phyloP scores from a whole-genome alignment of 2,888 invertebrate genomes.

The Amitus sp. region DNA sequence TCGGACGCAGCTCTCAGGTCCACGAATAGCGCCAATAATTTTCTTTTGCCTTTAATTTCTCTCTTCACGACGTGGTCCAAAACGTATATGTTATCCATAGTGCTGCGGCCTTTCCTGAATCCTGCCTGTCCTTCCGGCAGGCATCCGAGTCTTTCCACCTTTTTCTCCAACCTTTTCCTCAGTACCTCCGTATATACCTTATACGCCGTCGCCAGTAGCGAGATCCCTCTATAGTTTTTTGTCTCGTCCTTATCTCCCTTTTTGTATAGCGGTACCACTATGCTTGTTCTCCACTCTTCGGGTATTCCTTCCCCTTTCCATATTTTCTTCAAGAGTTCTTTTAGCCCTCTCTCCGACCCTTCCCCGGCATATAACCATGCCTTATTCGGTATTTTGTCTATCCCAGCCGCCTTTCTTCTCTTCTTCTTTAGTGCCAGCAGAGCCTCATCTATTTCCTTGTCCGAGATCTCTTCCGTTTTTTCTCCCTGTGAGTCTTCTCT shows the following conservation, averaged over 20 bases:
- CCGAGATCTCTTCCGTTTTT: too few relatives aligned
- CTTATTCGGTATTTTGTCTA: constrained; percentile 30
- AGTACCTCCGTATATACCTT: constrained; percentile 36
- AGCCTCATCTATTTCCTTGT: constrained; percentile 14
- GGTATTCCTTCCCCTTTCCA: constrained; percentile 32
- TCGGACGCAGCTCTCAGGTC: constrained; percentile 41
- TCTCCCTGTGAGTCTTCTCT: too few relatives aligned
- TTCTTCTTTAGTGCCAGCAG: neutral
- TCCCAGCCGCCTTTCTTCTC: constrained; percentile 29
- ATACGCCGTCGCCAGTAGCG: constrained; percentile 31
- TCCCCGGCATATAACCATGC: constrained; percentile 20
- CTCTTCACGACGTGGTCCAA: constrained; percentile 22
- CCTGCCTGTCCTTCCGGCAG: constrained; percentile 33
- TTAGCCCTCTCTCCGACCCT: too few relatives aligned
- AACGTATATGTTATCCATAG: constrained; percentile 31
- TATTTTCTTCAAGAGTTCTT: constrained; percentile 6
- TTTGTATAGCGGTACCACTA: constrained; percentile 34
- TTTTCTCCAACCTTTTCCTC: constrained; percentile 23
- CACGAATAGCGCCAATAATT: constrained; percentile 21
- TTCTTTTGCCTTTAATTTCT: constrained; percentile 5
- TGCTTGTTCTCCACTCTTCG: constrained; percentile 32
- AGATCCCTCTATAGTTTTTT: constrained; percentile 37
- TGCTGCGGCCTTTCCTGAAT: constrained; percentile 30
- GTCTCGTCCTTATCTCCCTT: constrained; percentile 21
- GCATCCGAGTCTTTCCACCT: constrained; percentile 18